Evolutionary conservation across 1,140 invertebrate species (phyloP).

Genomic region (Ips nitidus): DNA sequence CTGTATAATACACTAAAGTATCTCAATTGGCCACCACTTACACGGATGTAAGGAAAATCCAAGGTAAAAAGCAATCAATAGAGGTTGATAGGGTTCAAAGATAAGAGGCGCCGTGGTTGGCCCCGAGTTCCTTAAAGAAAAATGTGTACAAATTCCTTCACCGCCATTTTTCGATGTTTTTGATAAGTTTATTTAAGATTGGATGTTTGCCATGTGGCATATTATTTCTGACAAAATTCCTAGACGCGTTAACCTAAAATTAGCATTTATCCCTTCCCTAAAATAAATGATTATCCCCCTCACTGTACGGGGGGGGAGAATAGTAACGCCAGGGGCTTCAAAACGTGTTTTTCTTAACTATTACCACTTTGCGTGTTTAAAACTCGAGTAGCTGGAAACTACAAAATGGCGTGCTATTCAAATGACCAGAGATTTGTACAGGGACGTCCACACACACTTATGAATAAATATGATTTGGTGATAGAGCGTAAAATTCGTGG

Average conservation of each 20-base stretch:
- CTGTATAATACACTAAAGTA: no score
- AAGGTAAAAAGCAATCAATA: constrained; percentile 17
- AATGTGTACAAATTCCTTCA: no score
- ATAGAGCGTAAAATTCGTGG: no score
- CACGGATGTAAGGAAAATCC: background rate
- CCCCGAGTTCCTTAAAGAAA: no score
- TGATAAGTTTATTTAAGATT: no score
- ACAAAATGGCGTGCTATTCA: constrained; percentile 39
- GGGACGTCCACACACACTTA: constrained; percentile 13
- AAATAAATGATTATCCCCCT: constrained; percentile 2
- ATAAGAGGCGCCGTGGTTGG: background rate
- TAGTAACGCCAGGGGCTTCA: background rate
- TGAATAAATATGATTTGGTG: constrained; percentile 13
- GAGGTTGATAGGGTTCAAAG: background rate
- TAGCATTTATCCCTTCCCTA: constrained; percentile 10
- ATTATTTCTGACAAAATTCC: no score
- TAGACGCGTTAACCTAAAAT: constrained; percentile 7
- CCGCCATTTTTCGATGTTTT: no score
- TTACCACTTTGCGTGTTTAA: constrained; percentile 39
- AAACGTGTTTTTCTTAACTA: constrained; percentile 32
- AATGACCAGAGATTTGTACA: constrained; percentile 28
- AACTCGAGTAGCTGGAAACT: constrained; percentile 32
- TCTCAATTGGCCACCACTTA: no score
- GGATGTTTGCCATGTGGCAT: no score
- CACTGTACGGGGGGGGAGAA: background rate